These are phyloP conservation scores for Indri indri DNA, from an alignment of 2,113 vertebrate species.

Conservation along the genomic window DNA sequence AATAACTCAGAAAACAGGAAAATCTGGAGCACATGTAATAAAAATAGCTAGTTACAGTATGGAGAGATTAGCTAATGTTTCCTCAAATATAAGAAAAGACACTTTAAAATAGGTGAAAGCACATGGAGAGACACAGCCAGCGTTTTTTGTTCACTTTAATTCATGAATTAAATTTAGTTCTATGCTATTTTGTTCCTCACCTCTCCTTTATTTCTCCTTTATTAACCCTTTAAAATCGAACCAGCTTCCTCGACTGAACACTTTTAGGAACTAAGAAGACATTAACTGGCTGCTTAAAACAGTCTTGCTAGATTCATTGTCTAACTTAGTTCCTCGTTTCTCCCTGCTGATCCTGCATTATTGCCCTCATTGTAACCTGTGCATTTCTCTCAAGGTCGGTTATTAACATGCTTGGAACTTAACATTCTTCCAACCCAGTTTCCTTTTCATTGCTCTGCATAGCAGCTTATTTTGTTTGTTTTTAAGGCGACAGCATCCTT, in stretches of 20 bases:
- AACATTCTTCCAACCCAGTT: conserved; percentile 19
- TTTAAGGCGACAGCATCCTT: not conserved
- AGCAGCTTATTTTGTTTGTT: not conserved
- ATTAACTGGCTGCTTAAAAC: not conserved
- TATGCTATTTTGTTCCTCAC: not conserved
- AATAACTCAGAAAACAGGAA: conserved; percentile 24
- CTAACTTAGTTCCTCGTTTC: not conserved
- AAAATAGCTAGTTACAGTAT: conserved; percentile 68
- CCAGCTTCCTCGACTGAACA: not conserved
- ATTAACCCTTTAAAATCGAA: not conserved
- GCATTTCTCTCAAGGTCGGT: not conserved
- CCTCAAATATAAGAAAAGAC: conserved; percentile 45
- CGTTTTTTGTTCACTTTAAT: not conserved
- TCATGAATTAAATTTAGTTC: not conserved
- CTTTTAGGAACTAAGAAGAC: not conserved
- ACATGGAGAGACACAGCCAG: not conserved
- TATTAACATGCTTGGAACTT: not conserved
- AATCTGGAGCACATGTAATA: conserved; percentile 53
- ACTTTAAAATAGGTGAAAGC: conserved; percentile 46
- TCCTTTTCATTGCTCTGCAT: not conserved
- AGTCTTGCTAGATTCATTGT: not conserved
- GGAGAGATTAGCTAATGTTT: conserved; percentile 57
- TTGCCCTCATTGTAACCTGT: not conserved
- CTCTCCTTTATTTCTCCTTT: not conserved
- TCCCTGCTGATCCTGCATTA: not conserved